These are phyloP conservation scores for Hybognathus amarus DNA, from an alignment of 2,797 vertebrate species.

Conservation along the genomic window DNA sequence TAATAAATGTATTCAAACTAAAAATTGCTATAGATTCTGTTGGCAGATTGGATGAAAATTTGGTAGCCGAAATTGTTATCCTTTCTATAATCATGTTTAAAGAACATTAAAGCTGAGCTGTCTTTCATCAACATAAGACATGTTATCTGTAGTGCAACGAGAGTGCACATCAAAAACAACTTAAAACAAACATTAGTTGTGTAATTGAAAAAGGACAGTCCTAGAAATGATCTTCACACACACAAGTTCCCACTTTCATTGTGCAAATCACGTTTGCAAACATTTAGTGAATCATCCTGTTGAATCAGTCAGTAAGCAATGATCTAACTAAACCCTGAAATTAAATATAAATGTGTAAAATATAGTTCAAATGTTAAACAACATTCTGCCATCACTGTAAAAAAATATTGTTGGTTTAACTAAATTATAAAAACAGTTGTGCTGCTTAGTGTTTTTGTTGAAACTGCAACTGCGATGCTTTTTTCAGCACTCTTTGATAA, in stretches of 20 bases:
- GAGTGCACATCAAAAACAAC: background rate
- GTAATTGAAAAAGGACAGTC: background rate
- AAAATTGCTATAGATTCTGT: background rate
- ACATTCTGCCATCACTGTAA: too few species aligned
- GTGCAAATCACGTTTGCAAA: background rate
- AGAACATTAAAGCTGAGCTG: background rate
- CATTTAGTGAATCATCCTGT: background rate
- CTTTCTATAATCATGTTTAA: background rate
- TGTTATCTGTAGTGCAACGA: background rate
- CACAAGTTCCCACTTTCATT: background rate
- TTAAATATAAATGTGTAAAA: background rate
- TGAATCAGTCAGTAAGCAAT: background rate
- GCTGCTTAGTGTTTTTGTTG: too few species aligned
- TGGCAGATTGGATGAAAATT: background rate
- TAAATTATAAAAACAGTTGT: background rate
- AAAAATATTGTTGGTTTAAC: too few species aligned
- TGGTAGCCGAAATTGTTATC: background rate
- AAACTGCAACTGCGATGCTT: too few species aligned
- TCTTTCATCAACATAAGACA: background rate
- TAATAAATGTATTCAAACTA: too few species aligned
- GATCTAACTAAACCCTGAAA: background rate
- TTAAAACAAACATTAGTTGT: conserved; percentile 4
- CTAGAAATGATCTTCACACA: background rate
- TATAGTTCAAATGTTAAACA: background rate
- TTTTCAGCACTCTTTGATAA: background rate